phyloP scores from a whole-genome alignment of 2,113 vertebrate genomes.

The Nibea coibor region DNA sequence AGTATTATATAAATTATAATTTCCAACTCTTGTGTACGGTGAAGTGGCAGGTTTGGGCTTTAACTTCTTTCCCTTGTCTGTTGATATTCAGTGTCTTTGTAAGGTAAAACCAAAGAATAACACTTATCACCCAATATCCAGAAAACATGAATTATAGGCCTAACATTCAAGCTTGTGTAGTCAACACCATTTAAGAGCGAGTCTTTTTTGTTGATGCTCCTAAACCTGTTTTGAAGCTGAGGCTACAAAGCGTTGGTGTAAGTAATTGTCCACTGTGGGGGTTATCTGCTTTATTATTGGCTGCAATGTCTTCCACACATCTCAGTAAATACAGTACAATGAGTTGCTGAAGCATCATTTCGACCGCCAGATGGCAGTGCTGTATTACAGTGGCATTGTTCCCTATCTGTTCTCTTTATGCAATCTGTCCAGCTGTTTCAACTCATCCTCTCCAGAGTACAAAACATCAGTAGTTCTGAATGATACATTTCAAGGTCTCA shows the following conservation, averaged over 20 bases:
- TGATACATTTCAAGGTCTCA: conserved; percentile 41
- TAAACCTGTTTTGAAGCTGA: conserved; percentile 25
- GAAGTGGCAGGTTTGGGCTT: background rate
- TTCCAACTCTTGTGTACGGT: background rate
- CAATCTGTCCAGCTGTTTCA: conserved; percentile 1
- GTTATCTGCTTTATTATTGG: conserved; percentile 34
- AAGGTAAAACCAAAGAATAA: conserved; percentile 1
- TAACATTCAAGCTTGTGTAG: background rate
- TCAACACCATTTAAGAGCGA: conserved; percentile 1
- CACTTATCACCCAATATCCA: background rate
- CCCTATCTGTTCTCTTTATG: background rate
- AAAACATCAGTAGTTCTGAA: conserved; percentile 57
- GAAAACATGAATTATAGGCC: conserved; percentile 23
- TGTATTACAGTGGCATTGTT: conserved; percentile 38
- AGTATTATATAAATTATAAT: background rate
- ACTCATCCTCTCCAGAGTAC: background rate
- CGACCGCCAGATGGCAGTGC: conserved; percentile 70
- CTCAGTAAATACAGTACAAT: conserved; percentile 11
- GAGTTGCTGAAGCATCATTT: background rate
- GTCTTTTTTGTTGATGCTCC: conserved; percentile 1
- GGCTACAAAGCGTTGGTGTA: background rate
- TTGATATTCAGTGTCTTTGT: background rate
- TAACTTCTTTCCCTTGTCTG: background rate
- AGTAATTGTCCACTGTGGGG: conserved; percentile 2
- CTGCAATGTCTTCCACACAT: background rate